phyloP scores from a whole-genome alignment of 2,113 vertebrate species.

The Melanocharis versteri region DNA sequence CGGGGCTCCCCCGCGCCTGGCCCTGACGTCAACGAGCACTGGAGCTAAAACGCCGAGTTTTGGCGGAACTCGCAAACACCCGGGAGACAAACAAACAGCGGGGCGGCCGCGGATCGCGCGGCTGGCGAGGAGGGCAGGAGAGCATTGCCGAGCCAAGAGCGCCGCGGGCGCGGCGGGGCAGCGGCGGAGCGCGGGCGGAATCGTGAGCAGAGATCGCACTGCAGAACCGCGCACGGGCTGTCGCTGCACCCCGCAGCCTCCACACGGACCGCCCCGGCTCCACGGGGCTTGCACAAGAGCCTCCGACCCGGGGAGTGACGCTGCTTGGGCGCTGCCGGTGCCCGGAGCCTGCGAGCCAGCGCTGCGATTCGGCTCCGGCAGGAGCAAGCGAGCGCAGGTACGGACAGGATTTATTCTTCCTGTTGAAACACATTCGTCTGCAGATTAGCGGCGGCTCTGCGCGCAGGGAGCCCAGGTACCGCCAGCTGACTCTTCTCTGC shows the following conservation, averaged over 20 bases:
- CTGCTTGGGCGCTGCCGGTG: not conserved
- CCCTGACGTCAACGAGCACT: rapidly evolving
- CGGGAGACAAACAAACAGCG: rapidly evolving
- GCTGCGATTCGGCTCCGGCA: not conserved
- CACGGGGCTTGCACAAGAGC: not conserved
- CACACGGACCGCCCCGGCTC: not conserved
- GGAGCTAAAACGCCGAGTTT: not conserved
- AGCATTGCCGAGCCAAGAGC: not conserved
- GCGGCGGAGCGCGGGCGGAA: rapidly evolving
- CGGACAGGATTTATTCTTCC: not conserved
- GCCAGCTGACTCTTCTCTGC: not conserved
- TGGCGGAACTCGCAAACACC: not conserved
- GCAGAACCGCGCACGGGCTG: rapidly evolving
- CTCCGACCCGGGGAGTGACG: not conserved
- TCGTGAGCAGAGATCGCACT: rapidly evolving
- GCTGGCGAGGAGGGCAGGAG: not conserved
- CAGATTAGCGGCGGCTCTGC: not conserved
- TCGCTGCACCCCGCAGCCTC: not conserved
- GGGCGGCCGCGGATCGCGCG: rapidly evolving
- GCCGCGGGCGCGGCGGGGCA: rapidly evolving
- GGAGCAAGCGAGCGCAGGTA: not conserved
- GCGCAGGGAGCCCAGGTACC: not conserved
- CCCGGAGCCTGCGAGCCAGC: not conserved
- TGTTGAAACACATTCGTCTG: not conserved
- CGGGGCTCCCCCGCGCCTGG: not conserved